Base-by-base conservation (phyloP, 2,888 invertebrate genomes). In the Azorinus chamasolen region DNA sequence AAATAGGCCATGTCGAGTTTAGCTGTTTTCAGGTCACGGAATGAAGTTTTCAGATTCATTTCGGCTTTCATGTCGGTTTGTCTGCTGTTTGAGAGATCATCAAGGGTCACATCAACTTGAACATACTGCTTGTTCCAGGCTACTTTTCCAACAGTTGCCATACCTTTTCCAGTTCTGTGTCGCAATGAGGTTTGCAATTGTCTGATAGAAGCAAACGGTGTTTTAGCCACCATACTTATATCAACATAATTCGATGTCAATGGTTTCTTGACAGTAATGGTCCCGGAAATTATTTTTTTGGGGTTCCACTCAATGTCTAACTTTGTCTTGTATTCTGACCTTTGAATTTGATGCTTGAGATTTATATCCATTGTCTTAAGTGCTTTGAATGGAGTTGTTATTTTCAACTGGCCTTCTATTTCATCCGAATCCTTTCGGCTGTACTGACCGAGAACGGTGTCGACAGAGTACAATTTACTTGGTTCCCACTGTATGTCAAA, bases 161-260 rank as follows among this genome's bases (percentile, higher is more conserved):
- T 12, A 14, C 75, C 73, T 8, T 68, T 37, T 10, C 64, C 57
- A 2, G 81, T 48, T 0, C 25, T 68, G 72, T 90, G 88, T 22
- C 55, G 41, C 14, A 87, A 16, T 20, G 82, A 79, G 12, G 77
- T 66, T 10, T 77, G 50, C 8, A 86, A 50, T 24, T 53, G 68
- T 62, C 79, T 79, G 54, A 74, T 83, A 8, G 73, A 77, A 27
- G 69, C 65, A 46, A 87, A 74, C 39, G 90, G 88, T 10, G 90
- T 80, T 37, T 79, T 82, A 5, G 81, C 81, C 10, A 57, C 48
- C 25, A 86, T 48, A 12, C 63, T 79, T 3, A 83, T 70, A 50
- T 85, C 72, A 16, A 87, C 48, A 53, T 75, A 68, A 22, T 61
- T 59, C 18, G 82, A 54, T 16, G 76, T 66, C 8, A 88, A 3